phyloP scores from a whole-genome alignment of 37 sponge, comb jelly and placozoan genomes.

The Mnemiopsis leidyi region DNA sequence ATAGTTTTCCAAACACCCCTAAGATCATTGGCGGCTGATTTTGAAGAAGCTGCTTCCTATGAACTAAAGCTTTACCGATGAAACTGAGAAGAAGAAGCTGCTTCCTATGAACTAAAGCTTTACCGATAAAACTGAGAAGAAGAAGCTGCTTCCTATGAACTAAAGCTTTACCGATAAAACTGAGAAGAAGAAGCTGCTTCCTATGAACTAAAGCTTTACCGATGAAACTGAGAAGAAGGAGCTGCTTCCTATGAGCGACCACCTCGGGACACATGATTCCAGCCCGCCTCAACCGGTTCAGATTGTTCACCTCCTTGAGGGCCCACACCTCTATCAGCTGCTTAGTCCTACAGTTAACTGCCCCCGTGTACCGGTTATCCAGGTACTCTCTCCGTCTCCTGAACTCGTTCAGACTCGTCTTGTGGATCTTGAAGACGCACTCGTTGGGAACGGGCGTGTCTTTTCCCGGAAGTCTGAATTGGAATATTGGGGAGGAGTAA shows the following conservation, averaged over 20 bases:
- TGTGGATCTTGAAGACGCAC: constrained; percentile 93
- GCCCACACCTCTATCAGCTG: constrained; percentile 78
- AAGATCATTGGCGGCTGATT: too few species aligned
- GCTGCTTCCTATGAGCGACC: constrained; percentile 80
- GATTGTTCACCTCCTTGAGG: constrained; percentile 93
- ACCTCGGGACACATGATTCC: constrained; percentile 85
- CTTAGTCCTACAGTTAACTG: constrained; percentile 66
- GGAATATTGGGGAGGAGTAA: too few species aligned
- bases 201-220: constrained; percentile 67
- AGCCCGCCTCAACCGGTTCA: constrained; percentile 74
- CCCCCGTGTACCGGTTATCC: constrained; percentile 82
- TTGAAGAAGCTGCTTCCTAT: constrained; percentile 80
- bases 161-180: constrained; percentile 82
- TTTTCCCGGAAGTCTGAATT: neutral
- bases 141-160: constrained; percentile 80
- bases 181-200: constrained; percentile 88
- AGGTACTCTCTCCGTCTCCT: constrained; percentile 89
- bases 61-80: constrained; percentile 77
- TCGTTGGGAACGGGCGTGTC: constrained; percentile 73
- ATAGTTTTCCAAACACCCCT: too few species aligned
- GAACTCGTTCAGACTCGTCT: constrained; percentile 98
- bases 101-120: constrained; percentile 71
- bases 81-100: constrained; percentile 90
- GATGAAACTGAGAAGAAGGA: constrained; percentile 85
- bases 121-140: constrained; percentile 90